A percentile compares a stretch with the other conserved stretches of the same genome.
These are phyloP conservation scores for Deilephila porcellus DNA, from an alignment of 2,888 invertebrate genomes.

Conservation along the genomic window DNA sequence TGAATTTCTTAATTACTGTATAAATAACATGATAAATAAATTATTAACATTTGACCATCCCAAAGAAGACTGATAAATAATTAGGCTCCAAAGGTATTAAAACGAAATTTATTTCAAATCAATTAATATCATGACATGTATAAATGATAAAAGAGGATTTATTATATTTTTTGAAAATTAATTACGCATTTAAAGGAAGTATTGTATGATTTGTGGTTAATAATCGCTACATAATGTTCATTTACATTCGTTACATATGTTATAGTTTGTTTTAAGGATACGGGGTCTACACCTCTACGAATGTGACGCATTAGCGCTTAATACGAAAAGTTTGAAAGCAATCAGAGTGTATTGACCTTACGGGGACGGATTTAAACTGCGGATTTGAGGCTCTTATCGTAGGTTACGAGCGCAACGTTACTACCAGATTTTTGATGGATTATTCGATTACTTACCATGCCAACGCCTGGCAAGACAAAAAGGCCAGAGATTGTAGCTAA, in stretches of 20 bases:
- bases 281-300: background rate
- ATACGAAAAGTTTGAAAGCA: constrained; percentile 20
- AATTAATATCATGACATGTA: too few relatives aligned
- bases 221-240: background rate
- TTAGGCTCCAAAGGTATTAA: too few relatives aligned
- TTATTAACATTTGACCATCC: too few relatives aligned
- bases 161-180: background rate
- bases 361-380: constrained; percentile 42
- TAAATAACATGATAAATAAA: too few relatives aligned
- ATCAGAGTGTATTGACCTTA: constrained; percentile 46
- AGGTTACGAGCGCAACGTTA: constrained; percentile 23
- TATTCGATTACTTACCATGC: constrained; percentile 23
- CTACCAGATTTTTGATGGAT: constrained; percentile 28
- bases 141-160: too few relatives aligned
- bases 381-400: constrained; percentile 40
- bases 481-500: background rate
- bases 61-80: too few relatives aligned
- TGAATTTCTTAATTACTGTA: background rate
- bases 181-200: background rate
- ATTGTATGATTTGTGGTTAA: too few relatives aligned
- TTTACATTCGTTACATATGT: background rate
- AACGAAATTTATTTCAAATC: too few relatives aligned
- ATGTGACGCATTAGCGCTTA: constrained; percentile 11
- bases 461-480: background rate
- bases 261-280: background rate